phyloP scores from a whole-genome alignment of 1,140 invertebrate species.

The Papilio glaucus region DNA sequence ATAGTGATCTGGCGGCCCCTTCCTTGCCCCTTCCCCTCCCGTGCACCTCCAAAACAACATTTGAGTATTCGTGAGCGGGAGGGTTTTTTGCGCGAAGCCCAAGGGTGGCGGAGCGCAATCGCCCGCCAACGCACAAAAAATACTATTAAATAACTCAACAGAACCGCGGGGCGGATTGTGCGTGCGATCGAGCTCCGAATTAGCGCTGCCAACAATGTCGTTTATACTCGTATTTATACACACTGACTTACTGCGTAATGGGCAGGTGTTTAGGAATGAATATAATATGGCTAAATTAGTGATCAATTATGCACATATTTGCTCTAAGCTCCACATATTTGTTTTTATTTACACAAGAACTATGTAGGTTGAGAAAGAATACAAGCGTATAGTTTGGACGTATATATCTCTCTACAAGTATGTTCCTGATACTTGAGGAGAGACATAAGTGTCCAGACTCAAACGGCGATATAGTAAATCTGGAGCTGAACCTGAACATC shows the following conservation, averaged over 20 bases:
- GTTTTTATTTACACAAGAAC: background rate
- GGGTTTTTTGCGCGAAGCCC: conserved; percentile 80
- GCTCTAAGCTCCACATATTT: background rate
- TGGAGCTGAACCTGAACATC: background rate
- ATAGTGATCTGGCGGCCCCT: conserved; percentile 76
- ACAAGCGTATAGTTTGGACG: background rate
- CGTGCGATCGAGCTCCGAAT: conserved; percentile 78
- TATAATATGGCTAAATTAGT: conserved; percentile 8
- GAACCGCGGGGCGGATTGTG: conserved; percentile 77
- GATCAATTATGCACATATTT: background rate
- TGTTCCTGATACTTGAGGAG: too few relatives aligned
- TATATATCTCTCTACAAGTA: too few relatives aligned
- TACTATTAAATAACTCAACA: conserved; percentile 82
- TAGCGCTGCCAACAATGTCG: conserved; percentile 72
- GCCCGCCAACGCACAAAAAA: conserved; percentile 79
- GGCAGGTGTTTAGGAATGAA: background rate
- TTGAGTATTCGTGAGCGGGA: conserved; percentile 76
- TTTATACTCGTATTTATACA: conserved; percentile 18
- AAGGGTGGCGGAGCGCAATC: conserved; percentile 79
- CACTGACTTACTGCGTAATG: conserved; percentile 6
- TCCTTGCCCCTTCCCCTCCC: conserved; percentile 56
- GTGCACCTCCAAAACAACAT: conserved; percentile 76
- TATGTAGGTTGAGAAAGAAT: background rate
- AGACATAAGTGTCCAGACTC: too few relatives aligned
- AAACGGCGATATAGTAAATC: background rate